A percentile compares a stretch with the other conserved stretches of the same genome.
Conservation (phyloP, 2,797 vertebrate genomes). For the Odontamblyopus rebecca region DNA sequence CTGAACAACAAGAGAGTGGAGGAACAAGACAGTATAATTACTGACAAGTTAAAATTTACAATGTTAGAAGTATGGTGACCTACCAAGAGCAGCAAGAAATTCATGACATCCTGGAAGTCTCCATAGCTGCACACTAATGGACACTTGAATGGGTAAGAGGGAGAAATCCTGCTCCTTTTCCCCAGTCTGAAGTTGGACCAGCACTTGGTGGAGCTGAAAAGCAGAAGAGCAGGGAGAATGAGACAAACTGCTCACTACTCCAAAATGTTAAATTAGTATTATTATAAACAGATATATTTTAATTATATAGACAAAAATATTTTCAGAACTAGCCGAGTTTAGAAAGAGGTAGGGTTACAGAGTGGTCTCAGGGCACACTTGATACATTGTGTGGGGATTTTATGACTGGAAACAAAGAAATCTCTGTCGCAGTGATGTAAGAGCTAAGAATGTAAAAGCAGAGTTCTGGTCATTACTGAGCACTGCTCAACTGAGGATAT, state of each 20-base stretch:
- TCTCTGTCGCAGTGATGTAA: conserved; percentile 66
- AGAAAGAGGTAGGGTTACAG: conserved; percentile 24
- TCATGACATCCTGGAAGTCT: conserved; percentile 96
- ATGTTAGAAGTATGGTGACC: conserved; percentile 34
- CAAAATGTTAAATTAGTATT: neutral
- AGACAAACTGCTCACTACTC: neutral
- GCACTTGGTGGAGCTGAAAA: conserved; percentile 94
- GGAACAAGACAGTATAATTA: neutral
- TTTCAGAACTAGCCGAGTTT: neutral
- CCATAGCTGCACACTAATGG: conserved; percentile 99
- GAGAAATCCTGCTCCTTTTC: conserved; percentile 97
- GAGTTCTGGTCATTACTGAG: conserved; percentile 18
- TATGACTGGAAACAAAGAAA: conserved; percentile 56
- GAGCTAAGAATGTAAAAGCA: conserved; percentile 31
- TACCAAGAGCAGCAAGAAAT: conserved; percentile 96
- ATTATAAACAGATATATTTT: conserved; percentile 1
- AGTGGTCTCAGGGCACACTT: conserved; percentile 32
- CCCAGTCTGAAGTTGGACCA: conserved; percentile 94
- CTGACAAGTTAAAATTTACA: neutral
- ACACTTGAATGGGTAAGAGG: conserved; percentile 92
- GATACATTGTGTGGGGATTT: conserved; percentile 62
- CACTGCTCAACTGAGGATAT: conserved; percentile 15
- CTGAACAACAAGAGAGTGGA: conserved; percentile 62
- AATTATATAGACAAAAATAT: conserved; percentile 7
- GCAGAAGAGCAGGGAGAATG: neutral